Conservation (phyloP, 2,888 invertebrate species). For the Ichneumoninae sp. region DNA sequence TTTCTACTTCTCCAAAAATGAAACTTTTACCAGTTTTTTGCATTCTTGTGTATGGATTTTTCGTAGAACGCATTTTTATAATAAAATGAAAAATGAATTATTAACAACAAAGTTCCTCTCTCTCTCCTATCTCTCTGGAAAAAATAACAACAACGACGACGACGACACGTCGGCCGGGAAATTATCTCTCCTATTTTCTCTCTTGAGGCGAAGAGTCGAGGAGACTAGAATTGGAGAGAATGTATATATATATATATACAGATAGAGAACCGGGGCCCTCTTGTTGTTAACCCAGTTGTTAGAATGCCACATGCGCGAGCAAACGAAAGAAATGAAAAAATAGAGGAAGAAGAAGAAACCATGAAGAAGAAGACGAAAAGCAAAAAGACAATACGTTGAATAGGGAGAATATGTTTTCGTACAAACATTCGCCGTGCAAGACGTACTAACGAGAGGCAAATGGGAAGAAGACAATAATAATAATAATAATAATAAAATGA, state of each 20-base stretch:
- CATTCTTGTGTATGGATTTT: no score
- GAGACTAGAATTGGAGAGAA: conserved; percentile 28
- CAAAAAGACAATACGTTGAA: conserved; percentile 18
- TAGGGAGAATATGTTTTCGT: conserved; percentile 37
- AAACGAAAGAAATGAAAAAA: conserved; percentile 47
- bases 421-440: conserved; percentile 19
- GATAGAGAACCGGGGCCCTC: conserved; percentile 45
- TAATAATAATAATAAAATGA: not conserved
- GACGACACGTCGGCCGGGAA: conserved; percentile 53
- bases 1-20: no score
- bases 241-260: conserved; percentile 12
- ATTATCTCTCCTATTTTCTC: conserved; percentile 55
- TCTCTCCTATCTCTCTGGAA: not conserved
- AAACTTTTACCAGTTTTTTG: no score
- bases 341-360: conserved; percentile 7
- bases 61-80: no score
- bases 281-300: conserved; percentile 67
- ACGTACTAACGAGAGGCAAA: not conserved
- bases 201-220: conserved; percentile 22
- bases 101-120: no score
- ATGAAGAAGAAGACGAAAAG: conserved; percentile 22
- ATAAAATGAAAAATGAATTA: no score
- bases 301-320: conserved; percentile 36
- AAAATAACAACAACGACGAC: conserved; percentile 3
- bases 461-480: not conserved